A percentile compares a stretch with the other conserved stretches of the same genome.
Evolutionary conservation across 2,888 invertebrate genomes (phyloP).

Genomic region (Cryptocephalus primarius): DNA sequence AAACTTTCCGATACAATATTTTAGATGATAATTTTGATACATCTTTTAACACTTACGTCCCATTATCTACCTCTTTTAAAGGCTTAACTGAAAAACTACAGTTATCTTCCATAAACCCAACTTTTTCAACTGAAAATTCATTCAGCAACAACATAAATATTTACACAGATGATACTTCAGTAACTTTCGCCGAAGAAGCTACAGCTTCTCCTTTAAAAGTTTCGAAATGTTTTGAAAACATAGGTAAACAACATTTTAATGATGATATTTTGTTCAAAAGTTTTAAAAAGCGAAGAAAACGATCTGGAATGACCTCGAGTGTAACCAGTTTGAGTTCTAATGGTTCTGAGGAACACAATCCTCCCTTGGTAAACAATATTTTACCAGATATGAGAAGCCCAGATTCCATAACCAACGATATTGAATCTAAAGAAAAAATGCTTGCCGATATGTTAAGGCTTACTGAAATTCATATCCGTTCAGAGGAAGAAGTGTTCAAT

Average conservation of each 20-base stretch:
- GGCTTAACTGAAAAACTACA: conserved; percentile 31
- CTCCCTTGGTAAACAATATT: conserved; percentile 40
- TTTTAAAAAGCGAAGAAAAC: conserved; percentile 39
- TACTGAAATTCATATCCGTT: conserved; percentile 32
- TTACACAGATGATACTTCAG: conserved; percentile 37
- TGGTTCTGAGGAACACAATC: conserved; percentile 28
- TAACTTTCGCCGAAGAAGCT: conserved; percentile 62
- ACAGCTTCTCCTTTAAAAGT: conserved; percentile 56
- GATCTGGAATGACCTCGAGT: conserved; percentile 23
- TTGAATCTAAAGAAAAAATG: conserved; percentile 64
- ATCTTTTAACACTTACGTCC: conserved; percentile 10
- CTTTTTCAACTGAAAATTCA: conserved; percentile 18
- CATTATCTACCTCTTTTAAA: conserved; percentile 25
- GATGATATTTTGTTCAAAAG: conserved; percentile 58
- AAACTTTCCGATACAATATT: neutral
- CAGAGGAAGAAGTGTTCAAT: conserved; percentile 1
- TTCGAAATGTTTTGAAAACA: conserved; percentile 44
- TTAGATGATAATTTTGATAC: neutral
- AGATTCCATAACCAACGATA: conserved; percentile 55
- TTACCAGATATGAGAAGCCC: conserved; percentile 49
- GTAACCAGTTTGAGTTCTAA: conserved; percentile 26
- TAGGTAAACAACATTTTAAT: conserved; percentile 61
- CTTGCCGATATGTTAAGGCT: conserved; percentile 56
- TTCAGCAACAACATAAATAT: conserved; percentile 20
- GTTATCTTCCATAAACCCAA: conserved; percentile 27